Base-by-base conservation (phyloP, 1,140 invertebrate genomes). In the Microplitis mediator region DNA sequence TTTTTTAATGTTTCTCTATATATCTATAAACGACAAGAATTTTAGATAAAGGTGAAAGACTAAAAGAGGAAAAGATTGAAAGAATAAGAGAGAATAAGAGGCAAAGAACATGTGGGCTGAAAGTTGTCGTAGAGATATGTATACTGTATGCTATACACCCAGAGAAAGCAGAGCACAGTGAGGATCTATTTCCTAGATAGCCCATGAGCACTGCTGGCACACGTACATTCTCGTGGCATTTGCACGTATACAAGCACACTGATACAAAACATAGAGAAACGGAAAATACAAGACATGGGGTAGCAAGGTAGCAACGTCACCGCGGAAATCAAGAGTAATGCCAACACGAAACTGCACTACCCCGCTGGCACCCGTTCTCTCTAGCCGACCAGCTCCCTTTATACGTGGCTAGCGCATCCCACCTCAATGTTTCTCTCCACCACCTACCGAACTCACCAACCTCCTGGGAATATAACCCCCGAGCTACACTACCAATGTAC, bases 261-360 rank as follows among this genome's bases (percentile, higher is more conserved):
- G 69, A 69, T 45, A 52, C 31, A 67, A 23, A 45, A 67, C 35
- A 14, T 58, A 36, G 68, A 76, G 75, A 74, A 76, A 76, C 73
- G 68, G 70, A 76, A 74, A 76, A 76, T 73, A 76, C 73, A 77
- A 64, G 65, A 73, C 67, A 76, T 8, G 75, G 74, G 75, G 66
- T 75, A 72, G 71, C 67, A 81, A 77, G 82, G 78, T 83, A 84
- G 80, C 80, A 81, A 81, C 84, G 86, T 86, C 85, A 85, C 82
- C 81, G 78, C 85, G 85, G 83, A 86, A 86, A 87, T 87, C 85
- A 87, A 87, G 85, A 87, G 84, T 86, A 86, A 86, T 86, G 85
- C 86, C 85, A 86, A 86, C 86, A 87, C 83, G 85, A 86, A 86
- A 86, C 85, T 87, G 85, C 85, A 85, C 86, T 87, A 86, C 86